Evolutionary conservation across 2,113 vertebrate species (phyloP).

Genomic region (Pavo muticus): DNA sequence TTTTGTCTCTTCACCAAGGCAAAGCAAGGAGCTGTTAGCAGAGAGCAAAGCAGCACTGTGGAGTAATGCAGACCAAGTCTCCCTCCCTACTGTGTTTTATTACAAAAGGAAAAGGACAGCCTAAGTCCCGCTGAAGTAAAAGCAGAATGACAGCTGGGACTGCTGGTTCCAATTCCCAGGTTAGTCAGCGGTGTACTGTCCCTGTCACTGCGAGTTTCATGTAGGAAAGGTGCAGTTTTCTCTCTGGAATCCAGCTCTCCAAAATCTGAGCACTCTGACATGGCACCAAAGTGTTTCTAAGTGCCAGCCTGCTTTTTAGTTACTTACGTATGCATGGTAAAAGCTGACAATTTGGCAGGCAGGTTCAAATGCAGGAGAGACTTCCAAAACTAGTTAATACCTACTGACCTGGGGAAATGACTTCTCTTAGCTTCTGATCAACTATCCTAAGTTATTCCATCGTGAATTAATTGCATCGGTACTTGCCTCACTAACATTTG

Average conservation of each 20-base stretch:
- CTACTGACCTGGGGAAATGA: slow-evolving; percentile 6
- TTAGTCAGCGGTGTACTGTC: background rate
- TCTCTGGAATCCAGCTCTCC: background rate
- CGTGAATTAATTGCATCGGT: slow-evolving; percentile 14
- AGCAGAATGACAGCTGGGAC: background rate
- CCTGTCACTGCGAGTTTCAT: background rate
- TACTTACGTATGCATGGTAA: background rate
- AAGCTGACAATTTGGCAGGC: background rate
- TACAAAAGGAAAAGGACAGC: background rate
- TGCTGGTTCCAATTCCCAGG: background rate
- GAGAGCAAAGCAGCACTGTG: background rate
- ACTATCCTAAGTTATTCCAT: slow-evolving; percentile 10
- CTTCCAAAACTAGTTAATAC: slow-evolving; percentile 11
- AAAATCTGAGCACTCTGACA: background rate
- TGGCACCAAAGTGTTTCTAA: background rate
- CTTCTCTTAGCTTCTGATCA: background rate
- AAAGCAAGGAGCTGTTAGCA: background rate
- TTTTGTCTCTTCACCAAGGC: background rate
- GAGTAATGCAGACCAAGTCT: background rate
- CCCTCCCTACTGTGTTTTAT: background rate
- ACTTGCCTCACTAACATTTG: slow-evolving; percentile 17
- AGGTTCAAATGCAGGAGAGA: background rate
- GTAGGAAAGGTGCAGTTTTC: background rate
- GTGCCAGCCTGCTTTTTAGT: background rate
- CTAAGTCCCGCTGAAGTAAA: background rate